phyloP scores from a whole-genome alignment of 2,797 vertebrate species.

The Halcyon chelicuti region DNA sequence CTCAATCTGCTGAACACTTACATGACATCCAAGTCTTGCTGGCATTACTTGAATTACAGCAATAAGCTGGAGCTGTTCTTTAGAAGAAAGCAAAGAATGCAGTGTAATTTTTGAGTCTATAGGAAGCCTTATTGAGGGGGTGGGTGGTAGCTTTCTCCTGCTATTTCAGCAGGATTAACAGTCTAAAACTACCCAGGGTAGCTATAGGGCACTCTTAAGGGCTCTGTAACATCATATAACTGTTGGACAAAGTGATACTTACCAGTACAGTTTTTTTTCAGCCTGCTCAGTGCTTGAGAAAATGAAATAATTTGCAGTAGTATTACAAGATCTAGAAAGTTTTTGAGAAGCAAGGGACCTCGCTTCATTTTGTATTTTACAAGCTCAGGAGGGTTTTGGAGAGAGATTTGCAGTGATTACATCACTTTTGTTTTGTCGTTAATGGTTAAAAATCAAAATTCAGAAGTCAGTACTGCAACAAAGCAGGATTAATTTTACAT shows the following conservation, averaged over 20 bases:
- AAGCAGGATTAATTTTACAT: not conserved
- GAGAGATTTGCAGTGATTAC: not conserved
- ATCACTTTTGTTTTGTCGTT: not conserved
- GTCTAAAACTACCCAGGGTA: not conserved
- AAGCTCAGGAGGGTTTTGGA: not conserved
- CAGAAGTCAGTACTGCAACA: not conserved
- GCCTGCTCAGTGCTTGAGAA: not conserved
- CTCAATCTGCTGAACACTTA: fast-evolving
- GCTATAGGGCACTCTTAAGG: not conserved
- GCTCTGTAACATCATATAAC: not conserved
- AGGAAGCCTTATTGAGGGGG: fast-evolving
- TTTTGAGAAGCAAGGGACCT: not conserved
- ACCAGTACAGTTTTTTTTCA: not conserved
- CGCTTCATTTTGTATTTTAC: not conserved
- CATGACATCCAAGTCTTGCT: fast-evolving
- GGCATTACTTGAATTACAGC: not conserved
- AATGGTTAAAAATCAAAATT: not conserved
- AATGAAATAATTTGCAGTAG: fast-evolving
- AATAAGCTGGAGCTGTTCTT: not conserved
- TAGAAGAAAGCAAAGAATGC: not conserved
- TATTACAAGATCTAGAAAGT: not conserved
- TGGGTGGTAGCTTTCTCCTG: not conserved
- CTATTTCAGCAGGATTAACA: not conserved
- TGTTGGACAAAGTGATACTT: not conserved
- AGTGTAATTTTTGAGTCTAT: not conserved